A percentile compares a stretch with the other conserved stretches of the same genome.
These are phyloP conservation scores for Lepilemur ruficaudatus DNA, from an alignment of 2,797 vertebrate species.

Conservation along the genomic window DNA sequence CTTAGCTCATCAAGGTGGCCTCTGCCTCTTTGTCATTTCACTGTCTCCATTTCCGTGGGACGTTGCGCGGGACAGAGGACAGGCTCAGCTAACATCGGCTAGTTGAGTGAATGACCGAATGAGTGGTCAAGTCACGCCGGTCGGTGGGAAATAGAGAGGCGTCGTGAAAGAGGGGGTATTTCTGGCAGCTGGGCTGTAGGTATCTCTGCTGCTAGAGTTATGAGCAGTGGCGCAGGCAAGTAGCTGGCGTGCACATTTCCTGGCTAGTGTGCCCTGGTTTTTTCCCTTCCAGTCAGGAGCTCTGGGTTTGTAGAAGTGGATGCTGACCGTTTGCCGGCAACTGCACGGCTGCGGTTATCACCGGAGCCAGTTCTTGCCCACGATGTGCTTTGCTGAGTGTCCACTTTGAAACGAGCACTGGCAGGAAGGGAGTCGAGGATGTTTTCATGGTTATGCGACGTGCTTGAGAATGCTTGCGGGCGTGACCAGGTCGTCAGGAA, in stretches of 20 bases:
- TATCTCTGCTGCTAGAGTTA: background rate
- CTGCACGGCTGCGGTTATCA: constrained; percentile 69
- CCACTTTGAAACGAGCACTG: constrained; percentile 73
- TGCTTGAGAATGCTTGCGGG: constrained; percentile 74
- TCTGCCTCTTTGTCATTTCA: background rate
- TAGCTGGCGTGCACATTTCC: constrained; percentile 46
- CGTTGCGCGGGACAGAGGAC: background rate
- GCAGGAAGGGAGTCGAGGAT: constrained; percentile 68
- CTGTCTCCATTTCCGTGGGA: background rate
- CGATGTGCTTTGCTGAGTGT: constrained; percentile 77
- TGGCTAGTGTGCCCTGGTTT: constrained; percentile 65
- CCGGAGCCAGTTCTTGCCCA: constrained; percentile 78
- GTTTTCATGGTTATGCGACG: constrained; percentile 81
- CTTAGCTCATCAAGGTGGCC: rapidly evolving
- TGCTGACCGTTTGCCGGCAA: constrained; percentile 73
- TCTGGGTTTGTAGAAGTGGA: constrained; percentile 69
- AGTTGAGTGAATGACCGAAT: background rate
- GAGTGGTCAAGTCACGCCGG: background rate
- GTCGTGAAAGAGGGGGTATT: constrained; percentile 64
- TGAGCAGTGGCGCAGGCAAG: constrained; percentile 58
- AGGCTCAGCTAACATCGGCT: too few species aligned
- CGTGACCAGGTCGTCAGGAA: constrained; percentile 78
- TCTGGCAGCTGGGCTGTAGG: constrained; percentile 49
- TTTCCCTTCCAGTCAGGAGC: constrained; percentile 60
- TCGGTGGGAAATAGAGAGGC: constrained; percentile 70